Evolutionary conservation across 2,888 invertebrate species (phyloP).

Genomic region (Clostera curtula): DNA sequence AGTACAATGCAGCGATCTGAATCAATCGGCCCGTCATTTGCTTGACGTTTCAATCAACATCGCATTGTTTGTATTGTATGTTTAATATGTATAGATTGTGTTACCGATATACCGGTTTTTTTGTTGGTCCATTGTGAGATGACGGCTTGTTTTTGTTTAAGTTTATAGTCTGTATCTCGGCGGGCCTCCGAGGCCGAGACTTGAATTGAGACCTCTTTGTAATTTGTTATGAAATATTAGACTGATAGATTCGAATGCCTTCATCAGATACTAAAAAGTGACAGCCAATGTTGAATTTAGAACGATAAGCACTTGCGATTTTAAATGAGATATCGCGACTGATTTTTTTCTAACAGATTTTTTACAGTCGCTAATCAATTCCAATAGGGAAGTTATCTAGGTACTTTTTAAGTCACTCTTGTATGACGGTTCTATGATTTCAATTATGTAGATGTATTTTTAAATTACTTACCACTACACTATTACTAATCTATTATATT

Average conservation of each 20-base stretch:
- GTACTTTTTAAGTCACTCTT: too few species aligned
- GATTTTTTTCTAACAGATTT: too few species aligned
- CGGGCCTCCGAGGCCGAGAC: slow-evolving; percentile 35
- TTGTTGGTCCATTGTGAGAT: slow-evolving; percentile 46
- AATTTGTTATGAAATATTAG: slow-evolving; percentile 57
- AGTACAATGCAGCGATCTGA: slow-evolving; percentile 59
- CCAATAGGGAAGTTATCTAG: too few species aligned
- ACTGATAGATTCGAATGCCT: slow-evolving; percentile 26
- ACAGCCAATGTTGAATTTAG: slow-evolving; percentile 16
- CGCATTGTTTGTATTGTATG: slow-evolving; percentile 71
- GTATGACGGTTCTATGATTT: too few species aligned
- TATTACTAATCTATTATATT: too few species aligned
- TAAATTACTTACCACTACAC: too few species aligned
- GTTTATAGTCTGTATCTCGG: slow-evolving; percentile 25
- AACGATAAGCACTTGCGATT: too few species aligned
- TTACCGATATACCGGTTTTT: slow-evolving; percentile 68
- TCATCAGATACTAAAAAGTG: slow-evolving; percentile 19
- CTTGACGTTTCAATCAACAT: slow-evolving; percentile 73
- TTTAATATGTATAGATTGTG: slow-evolving; percentile 71
- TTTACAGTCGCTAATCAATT: too few species aligned
- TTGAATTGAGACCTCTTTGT: slow-evolving; percentile 48
- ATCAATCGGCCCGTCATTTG: slow-evolving; percentile 65
- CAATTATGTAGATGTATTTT: too few species aligned
- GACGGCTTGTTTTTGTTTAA: slow-evolving; percentile 48
- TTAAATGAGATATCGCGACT: too few species aligned